Evolutionary conservation across 2,797 vertebrate species (phyloP).

Genomic region (Pangasius djambal): DNA sequence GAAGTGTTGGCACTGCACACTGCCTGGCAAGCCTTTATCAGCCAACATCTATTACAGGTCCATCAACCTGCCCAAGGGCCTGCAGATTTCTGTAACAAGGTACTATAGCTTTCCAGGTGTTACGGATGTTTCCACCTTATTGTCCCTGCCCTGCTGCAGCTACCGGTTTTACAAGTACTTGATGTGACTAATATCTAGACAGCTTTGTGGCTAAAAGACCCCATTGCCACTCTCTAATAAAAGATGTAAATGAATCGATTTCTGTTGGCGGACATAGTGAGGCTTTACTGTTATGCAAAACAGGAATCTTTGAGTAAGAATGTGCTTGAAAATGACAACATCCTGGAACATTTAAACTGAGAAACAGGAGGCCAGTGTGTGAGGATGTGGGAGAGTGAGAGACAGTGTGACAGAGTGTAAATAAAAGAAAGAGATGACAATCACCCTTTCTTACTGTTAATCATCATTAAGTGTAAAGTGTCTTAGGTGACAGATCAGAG

Average conservation of each 20-base stretch:
- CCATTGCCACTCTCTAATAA: conserved; percentile 23
- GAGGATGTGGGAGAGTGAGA: conserved; percentile 31
- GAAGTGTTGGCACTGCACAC: conserved; percentile 21
- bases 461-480: conserved; percentile 39
- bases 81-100: conserved; percentile 47
- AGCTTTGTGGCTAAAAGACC: conserved; percentile 42
- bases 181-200: conserved; percentile 44
- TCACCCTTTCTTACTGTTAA: conserved; percentile 32
- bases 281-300: conserved; percentile 34
- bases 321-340: conserved; percentile 31
- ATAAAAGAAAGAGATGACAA: conserved; percentile 42
- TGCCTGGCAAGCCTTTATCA: conserved; percentile 37
- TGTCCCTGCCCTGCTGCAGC: conserved; percentile 44
- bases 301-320: conserved; percentile 29
- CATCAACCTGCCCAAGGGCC: conserved; percentile 59
- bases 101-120: conserved; percentile 55
- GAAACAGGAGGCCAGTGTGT: conserved; percentile 49
- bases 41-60: conserved; percentile 51
- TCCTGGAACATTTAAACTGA: conserved; percentile 55
- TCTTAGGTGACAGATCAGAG: conserved; percentile 30
- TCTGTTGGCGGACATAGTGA: conserved; percentile 10
- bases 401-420: conserved; percentile 22
- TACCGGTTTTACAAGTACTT: conserved; percentile 46
- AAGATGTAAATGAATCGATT: conserved; percentile 40
- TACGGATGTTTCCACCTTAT: conserved; percentile 47